Base-by-base conservation (phyloP, 23 tunicate genomes). In the Diplosoma virens region DNA sequence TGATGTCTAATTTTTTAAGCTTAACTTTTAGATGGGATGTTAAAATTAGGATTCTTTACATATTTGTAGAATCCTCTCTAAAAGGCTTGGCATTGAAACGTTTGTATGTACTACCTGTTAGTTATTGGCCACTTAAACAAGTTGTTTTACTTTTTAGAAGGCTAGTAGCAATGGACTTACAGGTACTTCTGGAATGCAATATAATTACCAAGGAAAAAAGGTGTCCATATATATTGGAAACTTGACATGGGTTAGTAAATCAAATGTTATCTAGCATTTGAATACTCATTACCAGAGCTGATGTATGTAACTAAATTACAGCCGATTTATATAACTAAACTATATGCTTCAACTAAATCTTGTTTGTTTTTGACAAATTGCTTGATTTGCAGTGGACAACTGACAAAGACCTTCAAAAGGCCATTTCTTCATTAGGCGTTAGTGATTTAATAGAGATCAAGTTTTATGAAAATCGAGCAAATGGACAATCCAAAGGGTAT, bases 161-260 rank as follows among this genome's bases (percentile, higher is more conserved):
- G 78, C 61, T 47, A 72, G 78, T 72, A 72, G 80, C 35, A 82
- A 82, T 82, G 87, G 87, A 41, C 21, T 67, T 37, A 20, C 75
- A 1, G 50, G 65, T 25, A 14, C 67, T 47, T 30, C 27, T n/a
- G 59, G 72, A 11, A 54, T 92, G 81, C 86, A 92, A 48, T 92
- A 80, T 45, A 92, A 92, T 68, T 92, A 92, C 34, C 92, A 85
- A 54, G 97, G 97, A 9, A 92, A 92, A 58, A 94, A 87, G 84
- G 90, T 88, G 18, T 88, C 99, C 28, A 88, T 94, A 37, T 94
- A 94, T 68, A 85, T 94, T 35, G 99, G 99, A 58, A 94, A 94
- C 67, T 59, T 94, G 61, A 87, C 95, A 17, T 94, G 99, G 94
- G 87, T 82, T 37, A 81, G 76, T 66, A 16, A 20, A n/a, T n/a